Base-by-base conservation (phyloP, 2,888 invertebrate genomes). In the Cryptocephalus primarius region DNA sequence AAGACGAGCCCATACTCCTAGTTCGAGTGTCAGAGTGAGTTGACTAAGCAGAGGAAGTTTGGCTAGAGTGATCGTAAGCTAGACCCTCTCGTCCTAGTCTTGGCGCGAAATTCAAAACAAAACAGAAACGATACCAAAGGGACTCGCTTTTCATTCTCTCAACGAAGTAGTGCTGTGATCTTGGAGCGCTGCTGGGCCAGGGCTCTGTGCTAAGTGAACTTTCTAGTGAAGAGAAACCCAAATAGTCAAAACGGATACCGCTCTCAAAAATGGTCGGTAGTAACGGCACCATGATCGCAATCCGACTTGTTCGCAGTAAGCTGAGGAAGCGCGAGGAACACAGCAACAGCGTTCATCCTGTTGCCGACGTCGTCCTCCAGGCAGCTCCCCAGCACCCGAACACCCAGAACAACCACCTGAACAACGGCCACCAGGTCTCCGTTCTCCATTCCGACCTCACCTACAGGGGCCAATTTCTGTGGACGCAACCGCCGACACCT, bases 271-370 rank as follows among this genome's bases (percentile, higher is more conserved):
- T 88, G 87, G 87, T 88, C 72, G 87, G 87, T 72, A 85, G 80
- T 74, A 85, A 85, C 75, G 85, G 85, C 72, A 85, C 85, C 69
- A 80, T 88, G 82, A 84, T 85, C 74, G 86, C 88, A 72, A 85
- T 88, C 72, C 88, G 88, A 75, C 83, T 88, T 82, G 88, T 88
- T 75, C 87, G 87, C 81, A 88, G 87, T 75, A 88, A 88, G 77
- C 79, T 88, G 75, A 79, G 87, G 66, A 88, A 88, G 75, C 80
- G 88, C 61, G 88, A 88, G 72, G 88, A 87, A 68, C 80, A 81
- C 71, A 78, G 80, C 56, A 80, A 82, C 63, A 77, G 79, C 63
- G 80, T 80, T 58, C 83, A 82, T 62, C 81, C 83, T 49, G 52
- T 52, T 32, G 44, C 54, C 4, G 60, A 58, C 33, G 78, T 82